Conservation (phyloP, 2,797 vertebrate genomes). For the Gobio occitaniae region DNA sequence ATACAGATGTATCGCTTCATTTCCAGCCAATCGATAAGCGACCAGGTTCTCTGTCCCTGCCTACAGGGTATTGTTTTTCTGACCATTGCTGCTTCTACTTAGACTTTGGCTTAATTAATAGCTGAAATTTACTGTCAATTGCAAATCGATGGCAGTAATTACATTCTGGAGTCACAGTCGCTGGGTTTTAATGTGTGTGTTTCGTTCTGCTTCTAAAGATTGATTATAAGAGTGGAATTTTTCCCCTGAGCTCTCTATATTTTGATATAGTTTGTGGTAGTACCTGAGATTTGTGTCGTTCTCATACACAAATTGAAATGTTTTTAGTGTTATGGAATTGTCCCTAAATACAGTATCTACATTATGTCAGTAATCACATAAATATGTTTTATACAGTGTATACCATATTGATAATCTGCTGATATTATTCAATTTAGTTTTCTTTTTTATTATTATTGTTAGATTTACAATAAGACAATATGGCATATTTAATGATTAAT, state of each 20-base stretch:
- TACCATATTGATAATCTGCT: not conserved
- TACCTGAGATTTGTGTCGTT: not conserved
- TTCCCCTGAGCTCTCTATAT: not conserved
- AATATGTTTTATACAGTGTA: not conserved
- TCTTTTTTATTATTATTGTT: not conserved
- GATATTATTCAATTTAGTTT: not conserved
- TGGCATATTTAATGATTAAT: not conserved
- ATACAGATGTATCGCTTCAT: conserved; percentile 49
- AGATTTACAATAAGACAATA: not conserved
- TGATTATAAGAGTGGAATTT: conserved; percentile 10
- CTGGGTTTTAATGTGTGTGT: conserved; percentile 61
- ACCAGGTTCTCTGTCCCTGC: conserved; percentile 50
- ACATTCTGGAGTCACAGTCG: conserved; percentile 63
- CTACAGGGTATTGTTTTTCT: conserved; percentile 63
- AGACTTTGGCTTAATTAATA: conserved; percentile 74
- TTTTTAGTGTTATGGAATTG: not conserved
- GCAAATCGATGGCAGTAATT: conserved; percentile 70
- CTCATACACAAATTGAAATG: not conserved
- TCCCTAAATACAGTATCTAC: not conserved
- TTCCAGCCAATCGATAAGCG: conserved; percentile 49
- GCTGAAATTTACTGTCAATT: conserved; percentile 72
- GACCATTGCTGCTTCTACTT: conserved; percentile 56
- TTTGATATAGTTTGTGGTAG: conserved; percentile 17
- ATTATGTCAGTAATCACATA: not conserved
- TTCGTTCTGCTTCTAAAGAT: conserved; percentile 50